Percentiles rank a stretch among this genome's conserved stretches.
These are phyloP conservation scores for Mirounga angustirostris DNA, from an alignment of 2,113 vertebrate genomes.

Conservation along the genomic window DNA sequence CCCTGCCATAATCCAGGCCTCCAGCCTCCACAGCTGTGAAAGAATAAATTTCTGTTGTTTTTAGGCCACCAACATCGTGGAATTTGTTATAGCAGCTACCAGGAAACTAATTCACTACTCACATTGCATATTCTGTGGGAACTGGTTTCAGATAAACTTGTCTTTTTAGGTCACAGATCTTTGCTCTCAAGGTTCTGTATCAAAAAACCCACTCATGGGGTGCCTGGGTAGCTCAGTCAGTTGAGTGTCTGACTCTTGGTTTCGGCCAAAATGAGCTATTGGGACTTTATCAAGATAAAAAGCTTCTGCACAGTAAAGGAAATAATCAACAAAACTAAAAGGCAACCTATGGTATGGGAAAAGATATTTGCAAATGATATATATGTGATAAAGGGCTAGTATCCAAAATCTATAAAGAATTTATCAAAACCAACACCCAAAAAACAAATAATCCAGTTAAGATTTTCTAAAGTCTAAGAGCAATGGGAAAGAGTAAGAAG, in stretches of 20 bases:
- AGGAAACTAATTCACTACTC: background rate
- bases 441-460: background rate
- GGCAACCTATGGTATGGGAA: background rate
- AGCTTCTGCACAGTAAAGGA: background rate
- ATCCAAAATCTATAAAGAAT: background rate
- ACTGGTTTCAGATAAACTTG: background rate
- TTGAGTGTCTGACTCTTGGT: too few species aligned
- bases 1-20: background rate
- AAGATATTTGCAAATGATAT: background rate
- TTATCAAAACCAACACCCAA: background rate
- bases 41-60: background rate
- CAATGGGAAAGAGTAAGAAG: background rate
- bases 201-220: too few species aligned
- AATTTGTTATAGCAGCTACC: background rate
- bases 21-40: background rate
- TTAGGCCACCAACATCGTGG: background rate
- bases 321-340: background rate
- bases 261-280: background rate
- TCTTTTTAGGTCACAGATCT: background rate
- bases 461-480: background rate
- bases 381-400: background rate
- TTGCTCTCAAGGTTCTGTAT: background rate
- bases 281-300: background rate
- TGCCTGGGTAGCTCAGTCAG: too few species aligned
- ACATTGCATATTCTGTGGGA: accelerated